Evolutionary conservation across 2,888 invertebrate genomes (phyloP), one percentile per base, ranked within the genome.

Genomic region (Drosophila mimetica): DNA sequence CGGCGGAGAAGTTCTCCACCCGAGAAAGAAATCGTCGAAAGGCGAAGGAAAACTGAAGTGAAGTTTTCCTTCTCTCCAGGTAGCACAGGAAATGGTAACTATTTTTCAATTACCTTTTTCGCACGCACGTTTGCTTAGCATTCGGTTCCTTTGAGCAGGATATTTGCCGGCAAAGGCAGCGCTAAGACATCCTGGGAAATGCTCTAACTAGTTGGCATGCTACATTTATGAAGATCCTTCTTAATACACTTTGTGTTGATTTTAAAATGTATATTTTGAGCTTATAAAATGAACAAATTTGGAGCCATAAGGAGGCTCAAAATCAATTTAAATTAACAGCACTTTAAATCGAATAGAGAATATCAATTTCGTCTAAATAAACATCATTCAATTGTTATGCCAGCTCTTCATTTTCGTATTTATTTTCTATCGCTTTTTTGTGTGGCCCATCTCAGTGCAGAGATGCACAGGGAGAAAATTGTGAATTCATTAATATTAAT

Each of bases 81-180:
- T 58, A 37, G 61, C 64, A 69, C 64, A 65, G 61, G 67, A 59
- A 71, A 66, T 65, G 85, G 73, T 82, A 86, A 85, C 85, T 87
- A 85, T 87, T 85, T 85, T 85, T 85, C 85, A 87, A 85, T 85
- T 85, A 85, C 85, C 80, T 80, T 80, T 78, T 74, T 77, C 74
- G 75, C 87, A 85, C 87, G 85, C 85, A 85, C 85, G 85, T 82
- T 82, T 84, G 80, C 84, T 75, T 84, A 84, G 75, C 76, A 83
- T 79, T 82, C 76, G 61, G 14, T 53, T 59, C 75, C 72, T 79
- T 85, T 85, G 82, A 81, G 65, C 50, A 61, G 52, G 47, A 60
- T 71, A 59, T 70, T 71, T 41, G 65, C 65, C 53, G 18, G 65
- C 47, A 28, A 47, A 18, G 41, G 25, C 22, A 13, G 16, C n/a